Conservation (phyloP, 2,113 vertebrate genomes). For the Myrmecobius fasciatus region DNA sequence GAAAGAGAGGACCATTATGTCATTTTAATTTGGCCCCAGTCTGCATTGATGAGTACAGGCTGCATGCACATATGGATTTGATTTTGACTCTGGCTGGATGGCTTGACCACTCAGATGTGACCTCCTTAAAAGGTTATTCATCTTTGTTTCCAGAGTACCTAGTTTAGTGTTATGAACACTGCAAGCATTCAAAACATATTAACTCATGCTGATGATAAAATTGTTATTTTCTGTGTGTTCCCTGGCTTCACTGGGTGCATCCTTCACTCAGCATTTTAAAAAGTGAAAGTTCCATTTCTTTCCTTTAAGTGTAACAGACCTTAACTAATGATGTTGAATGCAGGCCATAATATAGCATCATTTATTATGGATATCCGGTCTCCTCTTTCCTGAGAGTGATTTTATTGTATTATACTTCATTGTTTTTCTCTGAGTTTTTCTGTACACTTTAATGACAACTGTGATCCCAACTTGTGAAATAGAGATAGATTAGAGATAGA, state of each 20-base stretch:
- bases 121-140: conserved; percentile 35
- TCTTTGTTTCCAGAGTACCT: conserved; percentile 30
- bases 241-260: conserved; percentile 20
- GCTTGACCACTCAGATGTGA: conserved; percentile 15
- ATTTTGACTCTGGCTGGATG: conserved; percentile 57
- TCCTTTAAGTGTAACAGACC: neutral
- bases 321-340: conserved; percentile 5
- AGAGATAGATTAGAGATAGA: neutral
- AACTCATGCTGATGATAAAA: neutral
- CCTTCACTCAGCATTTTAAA: neutral
- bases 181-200: conserved; percentile 25
- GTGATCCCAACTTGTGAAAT: neutral
- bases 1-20: conserved; percentile 37
- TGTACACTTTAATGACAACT: neutral
- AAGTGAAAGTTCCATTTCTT: conserved; percentile 26
- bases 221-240: neutral
- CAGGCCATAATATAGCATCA: neutral
- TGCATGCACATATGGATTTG: conserved; percentile 48
- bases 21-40: conserved; percentile 44
- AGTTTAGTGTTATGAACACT: conserved; percentile 48
- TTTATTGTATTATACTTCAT: neutral
- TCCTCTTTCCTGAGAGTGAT: neutral
- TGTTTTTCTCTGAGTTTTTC: neutral
- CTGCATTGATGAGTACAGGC: conserved; percentile 36
- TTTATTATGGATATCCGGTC: neutral